Base-by-base conservation (phyloP, 2,888 invertebrate species). In the Dolichomitus sp. region DNA sequence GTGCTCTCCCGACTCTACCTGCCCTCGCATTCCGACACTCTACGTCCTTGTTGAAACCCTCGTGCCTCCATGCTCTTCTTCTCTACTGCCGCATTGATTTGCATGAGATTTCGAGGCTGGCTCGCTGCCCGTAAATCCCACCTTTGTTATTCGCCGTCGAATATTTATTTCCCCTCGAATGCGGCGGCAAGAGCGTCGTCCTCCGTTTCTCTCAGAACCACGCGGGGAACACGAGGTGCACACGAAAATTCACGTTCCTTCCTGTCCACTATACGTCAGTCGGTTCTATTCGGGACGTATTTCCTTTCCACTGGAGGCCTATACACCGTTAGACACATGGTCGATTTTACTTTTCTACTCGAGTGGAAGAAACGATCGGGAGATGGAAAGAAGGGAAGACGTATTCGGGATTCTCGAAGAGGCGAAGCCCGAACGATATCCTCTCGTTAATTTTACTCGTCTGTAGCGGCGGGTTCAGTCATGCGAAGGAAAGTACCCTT, bases 81-180 rank as follows among this genome's bases (percentile, higher is more conserved):
- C 81, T 82, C 77, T 45, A 80, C 85, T 82, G 81, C 88, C 87
- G 87, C 91, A 91, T 91, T 91, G 91, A 92, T 92, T 92, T 92
- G 91, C 91, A 92, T 92, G 88, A 89, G 88, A 89, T 89, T 89
- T 88, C 87, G 88, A 88, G 85, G 87, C 87, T 87, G 89, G 87
- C 88, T 87, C 87, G 85, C 59, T 89, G 87, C 90, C 89, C 90
- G 88, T 89, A 90, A 91, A 90, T 91, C 88, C 89, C 85, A 83
- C 83, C 76, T 85, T 85, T 81, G 76, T 81, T 85, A 78, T 85
- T 85, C 78, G 66, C 63, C 57, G 72, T 77, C 79, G 82, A 81
- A 84, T 83, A 81, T 85, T 85, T 83, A 83, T 85, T 85, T 79
- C 73, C 82, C 81, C 77, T 75, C 86, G 76, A 84, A 85, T 81